Conservation (phyloP, 2,888 invertebrate genomes). For the Aporophyla lueneburgensis region DNA sequence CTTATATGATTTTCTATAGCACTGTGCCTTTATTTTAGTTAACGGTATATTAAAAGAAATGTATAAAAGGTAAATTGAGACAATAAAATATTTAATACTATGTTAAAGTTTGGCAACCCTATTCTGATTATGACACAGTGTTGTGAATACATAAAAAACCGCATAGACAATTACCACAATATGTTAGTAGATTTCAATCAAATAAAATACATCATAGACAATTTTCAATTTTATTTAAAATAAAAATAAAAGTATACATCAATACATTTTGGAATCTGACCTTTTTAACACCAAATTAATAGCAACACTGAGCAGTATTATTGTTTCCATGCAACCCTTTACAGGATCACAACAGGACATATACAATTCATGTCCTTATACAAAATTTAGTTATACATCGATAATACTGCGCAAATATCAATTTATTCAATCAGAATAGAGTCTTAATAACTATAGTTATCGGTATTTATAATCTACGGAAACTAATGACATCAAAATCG, state of each 20-base stretch:
- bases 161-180: slow-evolving; percentile 25
- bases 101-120: slow-evolving; percentile 67
- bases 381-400: slow-evolving; percentile 30
- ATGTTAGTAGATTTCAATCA: slow-evolving; percentile 35
- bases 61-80: slow-evolving; percentile 51
- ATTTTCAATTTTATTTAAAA: slow-evolving; percentile 62
- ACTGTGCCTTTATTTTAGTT: slow-evolving; percentile 63
- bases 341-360: slow-evolving; percentile 14
- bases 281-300: slow-evolving; percentile 56
- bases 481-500: slow-evolving; percentile 64
- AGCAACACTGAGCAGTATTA: slow-evolving; percentile 63
- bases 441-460: slow-evolving; percentile 72
- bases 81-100: slow-evolving; percentile 54
- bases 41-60: slow-evolving; percentile 56
- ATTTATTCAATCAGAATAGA: slow-evolving; percentile 65
- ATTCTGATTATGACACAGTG: slow-evolving; percentile 49
- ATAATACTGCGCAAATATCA: slow-evolving; percentile 62
- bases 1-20: slow-evolving; percentile 67
- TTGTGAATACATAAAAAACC: slow-evolving; percentile 38
- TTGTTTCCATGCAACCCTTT: slow-evolving; percentile 32
- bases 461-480: slow-evolving; percentile 63
- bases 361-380: slow-evolving; percentile 5
- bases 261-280: slow-evolving; percentile 64
- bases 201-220: slow-evolving; percentile 64
- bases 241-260: slow-evolving; percentile 62